Conservation (phyloP, 2,888 invertebrate genomes). For the Patella pellucida region DNA sequence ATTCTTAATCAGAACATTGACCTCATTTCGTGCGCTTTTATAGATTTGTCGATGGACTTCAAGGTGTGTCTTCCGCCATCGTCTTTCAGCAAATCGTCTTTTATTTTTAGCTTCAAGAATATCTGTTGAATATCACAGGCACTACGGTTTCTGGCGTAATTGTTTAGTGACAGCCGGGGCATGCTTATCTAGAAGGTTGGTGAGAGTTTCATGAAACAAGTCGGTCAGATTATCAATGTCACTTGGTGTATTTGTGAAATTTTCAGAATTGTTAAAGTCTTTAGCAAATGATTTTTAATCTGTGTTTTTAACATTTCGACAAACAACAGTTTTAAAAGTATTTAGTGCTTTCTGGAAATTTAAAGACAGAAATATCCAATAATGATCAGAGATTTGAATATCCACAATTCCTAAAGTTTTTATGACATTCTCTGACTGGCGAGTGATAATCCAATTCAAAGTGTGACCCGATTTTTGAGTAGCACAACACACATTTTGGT, state of each 20-base stretch:
- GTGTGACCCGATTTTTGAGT: too few species aligned
- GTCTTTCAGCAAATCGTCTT: constrained; percentile 4
- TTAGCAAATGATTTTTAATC: neutral
- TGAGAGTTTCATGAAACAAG: neutral
- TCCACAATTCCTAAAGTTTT: too few species aligned
- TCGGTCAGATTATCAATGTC: neutral
- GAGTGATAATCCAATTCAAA: too few species aligned
- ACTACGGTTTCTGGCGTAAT: neutral
- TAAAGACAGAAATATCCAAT: too few species aligned
- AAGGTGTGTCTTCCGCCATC: constrained; percentile 4
- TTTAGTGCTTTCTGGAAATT: too few species aligned
- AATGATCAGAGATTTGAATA: too few species aligned
- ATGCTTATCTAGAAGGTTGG: neutral
- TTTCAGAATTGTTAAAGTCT: neutral
- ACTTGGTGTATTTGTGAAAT: neutral
- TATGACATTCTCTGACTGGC: too few species aligned
- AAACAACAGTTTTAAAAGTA: neutral
- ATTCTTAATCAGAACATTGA: neutral
- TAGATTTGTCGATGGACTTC: constrained; percentile 16
- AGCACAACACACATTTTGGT: too few species aligned
- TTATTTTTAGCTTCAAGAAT: neutral
- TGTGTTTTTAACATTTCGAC: neutral
- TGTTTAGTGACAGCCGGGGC: neutral
- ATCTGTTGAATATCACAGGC: neutral
- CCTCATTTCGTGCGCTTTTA: neutral